phyloP scores from a whole-genome alignment of 2,113 vertebrate genomes.

The Pantherophis guttatus region DNA sequence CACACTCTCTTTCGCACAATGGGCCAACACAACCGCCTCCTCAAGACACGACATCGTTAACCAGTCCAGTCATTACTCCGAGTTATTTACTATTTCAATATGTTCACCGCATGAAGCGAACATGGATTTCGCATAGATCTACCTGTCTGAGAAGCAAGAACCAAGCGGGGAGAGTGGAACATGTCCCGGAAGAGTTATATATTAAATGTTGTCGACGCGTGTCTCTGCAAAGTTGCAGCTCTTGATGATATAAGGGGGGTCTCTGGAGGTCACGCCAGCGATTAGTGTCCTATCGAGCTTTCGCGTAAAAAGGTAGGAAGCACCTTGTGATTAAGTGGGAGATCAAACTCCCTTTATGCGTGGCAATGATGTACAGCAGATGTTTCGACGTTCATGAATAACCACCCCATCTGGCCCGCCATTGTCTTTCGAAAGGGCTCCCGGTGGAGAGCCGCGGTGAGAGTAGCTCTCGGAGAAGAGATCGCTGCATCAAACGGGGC shows the following conservation, averaged over 20 bases:
- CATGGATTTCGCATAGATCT: not conserved
- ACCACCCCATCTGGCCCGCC: slow-evolving; percentile 32
- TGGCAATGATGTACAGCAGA: slow-evolving; percentile 43
- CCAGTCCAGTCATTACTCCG: too few species aligned
- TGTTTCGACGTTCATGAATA: slow-evolving; percentile 34
- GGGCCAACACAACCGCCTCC: not conserved
- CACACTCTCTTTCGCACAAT: not conserved
- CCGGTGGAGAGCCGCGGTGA: slow-evolving; percentile 3
- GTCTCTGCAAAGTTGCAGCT: not conserved
- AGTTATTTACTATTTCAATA: not conserved
- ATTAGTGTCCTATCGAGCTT: not conserved
- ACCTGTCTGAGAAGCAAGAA: not conserved
- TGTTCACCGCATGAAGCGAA: not conserved
- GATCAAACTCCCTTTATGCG: slow-evolving; percentile 40
- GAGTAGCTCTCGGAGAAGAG: not conserved
- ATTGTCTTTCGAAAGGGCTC: slow-evolving; percentile 18
- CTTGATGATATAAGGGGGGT: not conserved
- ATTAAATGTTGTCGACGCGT: not conserved
- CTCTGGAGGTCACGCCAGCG: not conserved
- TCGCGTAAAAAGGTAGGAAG: slow-evolving; percentile 12
- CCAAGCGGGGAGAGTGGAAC: not conserved
- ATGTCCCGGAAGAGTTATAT: not conserved
- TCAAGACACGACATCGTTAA: not conserved
- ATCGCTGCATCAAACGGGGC: not conserved
- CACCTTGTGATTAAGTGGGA: not conserved